A percentile compares a stretch with the other conserved stretches of the same genome.
phyloP scores from a whole-genome alignment of 2,113 vertebrate genomes.

The Podilymbus podiceps region DNA sequence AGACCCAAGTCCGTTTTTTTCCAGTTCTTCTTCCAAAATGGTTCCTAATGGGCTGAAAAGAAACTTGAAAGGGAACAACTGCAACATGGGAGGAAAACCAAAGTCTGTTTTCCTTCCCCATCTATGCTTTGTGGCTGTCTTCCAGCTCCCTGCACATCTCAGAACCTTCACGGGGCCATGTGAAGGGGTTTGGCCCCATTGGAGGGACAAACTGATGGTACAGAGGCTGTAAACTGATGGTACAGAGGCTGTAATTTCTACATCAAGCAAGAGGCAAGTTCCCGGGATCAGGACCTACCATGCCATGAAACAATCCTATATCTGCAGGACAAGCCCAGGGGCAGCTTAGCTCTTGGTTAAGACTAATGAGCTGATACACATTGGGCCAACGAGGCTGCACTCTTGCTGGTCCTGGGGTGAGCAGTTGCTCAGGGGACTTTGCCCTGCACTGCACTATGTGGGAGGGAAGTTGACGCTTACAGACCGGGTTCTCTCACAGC shows the following conservation, averaged over 20 bases:
- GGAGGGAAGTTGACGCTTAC: neutral
- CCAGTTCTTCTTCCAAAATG: neutral
- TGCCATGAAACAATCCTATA: neutral
- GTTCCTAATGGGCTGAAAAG: neutral
- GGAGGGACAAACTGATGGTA: neutral
- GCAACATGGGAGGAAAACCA: neutral
- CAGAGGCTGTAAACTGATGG: neutral
- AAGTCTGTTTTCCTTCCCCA: neutral
- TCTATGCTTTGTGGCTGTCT: neutral
- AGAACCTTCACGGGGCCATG: accelerated
- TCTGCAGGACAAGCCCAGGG: neutral
- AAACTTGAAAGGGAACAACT: neutral
- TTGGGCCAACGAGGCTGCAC: neutral
- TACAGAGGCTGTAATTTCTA: neutral
- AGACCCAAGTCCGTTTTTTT: neutral
- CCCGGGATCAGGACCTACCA: neutral
- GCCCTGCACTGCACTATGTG: neutral
- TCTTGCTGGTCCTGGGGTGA: neutral
- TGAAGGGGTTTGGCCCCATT: neutral
- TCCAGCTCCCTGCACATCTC: neutral
- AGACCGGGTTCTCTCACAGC: neutral
- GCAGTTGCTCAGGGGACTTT: neutral
- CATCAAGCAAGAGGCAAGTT: neutral
- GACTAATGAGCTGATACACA: neutral
- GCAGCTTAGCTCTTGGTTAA: neutral